Base-by-base conservation (phyloP, 2,113 vertebrate species). In the Ammospiza caudacuta region DNA sequence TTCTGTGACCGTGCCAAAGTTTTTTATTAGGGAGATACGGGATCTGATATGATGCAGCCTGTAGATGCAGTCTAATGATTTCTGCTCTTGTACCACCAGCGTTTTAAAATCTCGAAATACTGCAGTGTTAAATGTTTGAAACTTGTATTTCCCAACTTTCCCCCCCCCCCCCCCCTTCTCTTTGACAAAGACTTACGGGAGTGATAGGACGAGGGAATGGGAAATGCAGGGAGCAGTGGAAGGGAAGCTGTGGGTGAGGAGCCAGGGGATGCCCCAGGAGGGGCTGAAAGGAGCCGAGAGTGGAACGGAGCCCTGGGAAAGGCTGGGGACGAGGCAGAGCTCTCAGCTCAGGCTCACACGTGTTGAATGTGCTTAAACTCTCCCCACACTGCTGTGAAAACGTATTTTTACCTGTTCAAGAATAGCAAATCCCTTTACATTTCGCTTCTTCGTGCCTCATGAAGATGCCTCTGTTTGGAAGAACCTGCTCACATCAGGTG, bases 151-250 rank as follows among this genome's bases (percentile, higher is more conserved):
- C 37, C 2, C 1, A 16, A 46, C 16, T 83, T 82, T 62, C 57
- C 52, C 7, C 0, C 1, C 37, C 1, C 7, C 7, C 0, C 1
- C 37, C 1, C 7, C 13, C 9, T 44, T 80, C 23, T 24, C 37
- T 83, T 44, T 67, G 54, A 43, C 69, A 58, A 78, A 87, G 88
- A 43, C 63, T 31, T 55, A 6, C 1, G 22, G 41, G 33, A 5
- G 25, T 41, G 80, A 9, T 59, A 49, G 80, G 35, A 8, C 31
- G 21, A 46, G 61, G 76, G 92, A n/a, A 2, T 66, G 64, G 94
- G 55, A 9, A 21, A 21, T 51, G 17, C 75, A 39, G 86, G 82
- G 57, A 90, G 44, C 37, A 46, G 51, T 84, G 73, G 55, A 69
- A 44, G 57, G 89, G 89, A 57, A 94, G 59, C 59, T 83, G n/a